A percentile compares a stretch with the other conserved stretches of the same genome.
Evolutionary conservation across 2,888 invertebrate species (phyloP).

Genomic region (Agrochola litura): DNA sequence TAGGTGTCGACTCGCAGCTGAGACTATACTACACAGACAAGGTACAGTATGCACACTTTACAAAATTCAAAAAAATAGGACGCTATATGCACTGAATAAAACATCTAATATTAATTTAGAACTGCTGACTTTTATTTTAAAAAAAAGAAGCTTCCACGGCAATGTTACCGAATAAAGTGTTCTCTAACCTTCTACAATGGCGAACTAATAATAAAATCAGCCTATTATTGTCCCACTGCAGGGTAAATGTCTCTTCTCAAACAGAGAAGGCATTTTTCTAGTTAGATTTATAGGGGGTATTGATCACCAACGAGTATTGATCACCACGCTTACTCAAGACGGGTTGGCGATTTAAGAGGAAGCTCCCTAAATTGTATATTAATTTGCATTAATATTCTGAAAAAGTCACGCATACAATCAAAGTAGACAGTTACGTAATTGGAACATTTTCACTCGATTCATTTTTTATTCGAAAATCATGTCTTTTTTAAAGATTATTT

Average conservation of each 20-base stretch:
- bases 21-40: constrained; percentile 9
- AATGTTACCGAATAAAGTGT: not conserved
- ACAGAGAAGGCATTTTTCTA: not conserved
- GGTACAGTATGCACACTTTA: constrained; percentile 8
- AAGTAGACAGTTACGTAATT: no score
- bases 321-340: not conserved
- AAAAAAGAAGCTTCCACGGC: not conserved
- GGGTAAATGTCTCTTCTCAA: not conserved
- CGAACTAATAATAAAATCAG: not conserved
- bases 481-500: no score
- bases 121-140: not conserved
- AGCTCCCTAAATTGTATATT: no score
- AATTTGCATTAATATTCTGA: no score
- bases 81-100: not conserved
- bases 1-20: constrained; percentile 62
- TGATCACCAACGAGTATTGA: not conserved
- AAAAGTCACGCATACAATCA: no score
- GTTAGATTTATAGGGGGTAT: no score
- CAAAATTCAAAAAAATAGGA: not conserved
- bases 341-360: not conserved
- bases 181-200: not conserved
- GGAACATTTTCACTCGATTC: no score
- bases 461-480: no score
- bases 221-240: not conserved
- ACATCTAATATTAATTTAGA: not conserved